Percentiles rank a stretch among this genome's conserved stretches.
phyloP scores from a whole-genome alignment of 2,113 vertebrate genomes.

The Cephalophus harveyi region DNA sequence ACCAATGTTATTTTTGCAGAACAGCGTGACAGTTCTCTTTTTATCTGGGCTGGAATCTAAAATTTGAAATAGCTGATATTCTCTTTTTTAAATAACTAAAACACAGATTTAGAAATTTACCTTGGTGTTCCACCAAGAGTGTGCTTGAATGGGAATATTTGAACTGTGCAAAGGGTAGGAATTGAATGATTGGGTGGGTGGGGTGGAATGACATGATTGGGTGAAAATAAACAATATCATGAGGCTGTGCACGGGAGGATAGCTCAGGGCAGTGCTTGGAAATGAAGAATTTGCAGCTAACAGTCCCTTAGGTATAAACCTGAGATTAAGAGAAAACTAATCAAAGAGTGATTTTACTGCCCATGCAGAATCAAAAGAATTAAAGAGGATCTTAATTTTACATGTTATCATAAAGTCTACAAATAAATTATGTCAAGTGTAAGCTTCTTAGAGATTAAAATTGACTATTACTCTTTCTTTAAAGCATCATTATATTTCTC shows the following conservation, averaged over 20 bases:
- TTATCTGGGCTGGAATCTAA: not conserved
- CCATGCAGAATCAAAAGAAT: not conserved
- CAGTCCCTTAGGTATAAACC: not conserved
- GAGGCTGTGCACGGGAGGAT: not conserved
- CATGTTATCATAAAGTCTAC: not conserved
- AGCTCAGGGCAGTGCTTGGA: not conserved
- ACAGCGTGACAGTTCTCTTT: not conserved
- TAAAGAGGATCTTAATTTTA: not conserved
- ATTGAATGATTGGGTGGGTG: too few species aligned
- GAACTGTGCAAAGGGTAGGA: not conserved
- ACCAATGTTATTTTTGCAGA: not conserved
- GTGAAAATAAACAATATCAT: not conserved
- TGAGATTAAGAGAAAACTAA: not conserved
- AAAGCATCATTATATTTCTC: conserved; percentile 11
- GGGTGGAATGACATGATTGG: not conserved
- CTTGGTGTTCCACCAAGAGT: not conserved
- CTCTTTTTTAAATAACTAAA: not conserved
- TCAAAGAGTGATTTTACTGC: not conserved
- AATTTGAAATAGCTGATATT: not conserved
- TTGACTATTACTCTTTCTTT: not conserved
- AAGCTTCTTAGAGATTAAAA: conserved; percentile 1
- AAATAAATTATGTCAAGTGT: not conserved
- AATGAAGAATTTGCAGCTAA: not conserved
- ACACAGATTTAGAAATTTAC: not conserved
- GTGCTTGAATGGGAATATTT: not conserved